phyloP scores from a whole-genome alignment of 2,797 vertebrate species.

The Hybognathus amarus region DNA sequence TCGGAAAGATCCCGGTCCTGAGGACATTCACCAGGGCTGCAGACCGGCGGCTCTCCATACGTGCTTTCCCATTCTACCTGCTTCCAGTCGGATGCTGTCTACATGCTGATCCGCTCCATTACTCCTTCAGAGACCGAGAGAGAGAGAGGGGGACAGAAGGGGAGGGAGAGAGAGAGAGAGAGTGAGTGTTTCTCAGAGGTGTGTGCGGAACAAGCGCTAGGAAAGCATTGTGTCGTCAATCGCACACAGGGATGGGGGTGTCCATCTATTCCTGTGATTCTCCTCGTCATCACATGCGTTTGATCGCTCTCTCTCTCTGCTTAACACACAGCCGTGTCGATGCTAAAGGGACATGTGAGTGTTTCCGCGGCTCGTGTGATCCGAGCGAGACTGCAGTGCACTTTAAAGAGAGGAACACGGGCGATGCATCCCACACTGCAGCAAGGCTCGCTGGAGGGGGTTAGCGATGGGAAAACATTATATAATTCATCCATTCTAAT shows the following conservation, averaged over 20 bases:
- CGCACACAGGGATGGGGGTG: slow-evolving; percentile 30
- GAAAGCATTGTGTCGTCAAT: slow-evolving; percentile 46
- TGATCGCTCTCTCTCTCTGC: slow-evolving; percentile 48
- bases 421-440: slow-evolving; percentile 27
- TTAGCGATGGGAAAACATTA: slow-evolving; percentile 18
- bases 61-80: slow-evolving; percentile 88
- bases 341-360: slow-evolving; percentile 63
- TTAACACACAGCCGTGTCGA: slow-evolving; percentile 71
- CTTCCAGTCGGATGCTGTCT: slow-evolving; percentile 80
- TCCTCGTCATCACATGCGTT: slow-evolving; percentile 21
- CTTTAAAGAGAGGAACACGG: slow-evolving; percentile 45
- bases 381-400: slow-evolving; percentile 44
- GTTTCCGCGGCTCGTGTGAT: slow-evolving; percentile 37
- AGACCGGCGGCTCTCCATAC: slow-evolving; percentile 91
- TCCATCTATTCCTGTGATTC: slow-evolving; percentile 34
- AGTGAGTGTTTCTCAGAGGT: slow-evolving; percentile 40
- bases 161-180: slow-evolving; percentile 49
- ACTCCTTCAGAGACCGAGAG: slow-evolving; percentile 80
- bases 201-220: slow-evolving; percentile 36
- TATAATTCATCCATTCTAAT: slow-evolving; percentile 19
- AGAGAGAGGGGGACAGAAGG: slow-evolving; percentile 46
- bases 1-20: slow-evolving; percentile 63
- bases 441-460: slow-evolving; percentile 38
- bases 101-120: slow-evolving; percentile 92
- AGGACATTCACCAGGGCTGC: slow-evolving; percentile 87